Base-by-base conservation (phyloP, 1,140 invertebrate species). In the Drosophila littoralis region DNA sequence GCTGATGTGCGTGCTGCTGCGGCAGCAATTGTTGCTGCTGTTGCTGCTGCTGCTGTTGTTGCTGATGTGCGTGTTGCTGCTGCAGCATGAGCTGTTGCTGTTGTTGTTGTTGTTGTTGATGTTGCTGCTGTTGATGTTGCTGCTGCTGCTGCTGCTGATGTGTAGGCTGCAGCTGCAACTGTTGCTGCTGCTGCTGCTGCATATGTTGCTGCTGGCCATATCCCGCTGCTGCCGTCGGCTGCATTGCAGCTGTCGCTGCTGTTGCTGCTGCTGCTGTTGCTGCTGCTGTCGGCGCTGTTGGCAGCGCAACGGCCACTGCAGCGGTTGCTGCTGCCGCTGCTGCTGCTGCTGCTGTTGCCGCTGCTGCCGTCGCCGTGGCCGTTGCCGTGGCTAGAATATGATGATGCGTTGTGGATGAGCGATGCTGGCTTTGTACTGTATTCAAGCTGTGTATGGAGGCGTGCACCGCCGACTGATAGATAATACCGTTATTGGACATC, bases 391-490 rank as follows among this genome's bases (percentile, higher is more conserved):
- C 82, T 79, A 91, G 55, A 82, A 91, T 90, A 43, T 91, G 88
- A 91, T 91, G 88, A 90, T 91, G 90, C 67, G 75, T 90, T 50
- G 85, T 85, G 12, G 86, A 71, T 76, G 84, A 84, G 51, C 84
- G 85, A 61, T 86, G 82, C 81, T 91, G 90, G 70, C 79, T 91
- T 83, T 91, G 90, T 74, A 91, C 85, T 74, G 89, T 91, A 75
- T 90, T 91, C 70, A 92, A 82, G 68, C 88, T 91, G 77, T 92
- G 91, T 68, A 92, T 91, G 52, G 91, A 91, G 75, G 91, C 91
- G 75, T 92, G 91, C 76, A 91, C 91, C 75, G 91, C 91, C 78
- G 91, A 91, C 77, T 91, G 91, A 92, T 92, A 92, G 72, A 92
- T 91, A 84, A 92, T 92, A 88, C 91, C 91, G 61, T 91, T 92